Evolutionary conservation across 1,140 invertebrate species (phyloP), one percentile per base, ranked within the genome.

Genomic region (Drosophila guanche): DNA sequence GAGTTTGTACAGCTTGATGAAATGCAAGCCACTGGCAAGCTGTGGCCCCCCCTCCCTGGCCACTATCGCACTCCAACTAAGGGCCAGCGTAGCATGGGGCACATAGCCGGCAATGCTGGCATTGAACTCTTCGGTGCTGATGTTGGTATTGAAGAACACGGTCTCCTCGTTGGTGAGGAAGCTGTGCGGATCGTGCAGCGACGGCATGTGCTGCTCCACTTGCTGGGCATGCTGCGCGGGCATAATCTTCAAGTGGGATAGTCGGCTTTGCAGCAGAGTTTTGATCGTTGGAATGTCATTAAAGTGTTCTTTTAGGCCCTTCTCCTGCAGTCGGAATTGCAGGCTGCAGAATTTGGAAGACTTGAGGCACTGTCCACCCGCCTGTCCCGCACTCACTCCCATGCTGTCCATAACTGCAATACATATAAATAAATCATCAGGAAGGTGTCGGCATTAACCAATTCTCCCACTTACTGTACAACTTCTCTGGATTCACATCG

Each of bases 111-210:
- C 66, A 14, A 91, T 43, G 54, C 78, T 79, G 37, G 73, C 80
- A 58, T 91, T 91, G 22, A 91, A 91, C 41, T 91, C 90, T 48
- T 91, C 91, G 4, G 77, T 78, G 20, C 72, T 86, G 16, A 90
- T 91, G 37, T 79, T 90, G 5, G 67, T 76, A 45, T 90, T 89
- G n/a, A 79, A 85, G 57, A 70, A 91, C 25, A 74, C 65, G 0
- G 91, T 91, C 62, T 91, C 90, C 53, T 91, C 75, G 27, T 90
- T 91, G 42, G 72, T 57, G 10, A 91, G 51, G 43, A 91, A 91
- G 14, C 90, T 84, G 25, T 86, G 77, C n/a, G 79, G 66, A 7
- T 86, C 81, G 2, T 72, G 58, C 0, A 81, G 41, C 3, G 69
- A 29, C 1, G 73, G 79, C 41, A 70, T 23, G 33, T 71, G 56